These are phyloP conservation scores for Cercopithecus diana DNA, from an alignment of 2,797 vertebrate genomes.

Conservation along the genomic window DNA sequence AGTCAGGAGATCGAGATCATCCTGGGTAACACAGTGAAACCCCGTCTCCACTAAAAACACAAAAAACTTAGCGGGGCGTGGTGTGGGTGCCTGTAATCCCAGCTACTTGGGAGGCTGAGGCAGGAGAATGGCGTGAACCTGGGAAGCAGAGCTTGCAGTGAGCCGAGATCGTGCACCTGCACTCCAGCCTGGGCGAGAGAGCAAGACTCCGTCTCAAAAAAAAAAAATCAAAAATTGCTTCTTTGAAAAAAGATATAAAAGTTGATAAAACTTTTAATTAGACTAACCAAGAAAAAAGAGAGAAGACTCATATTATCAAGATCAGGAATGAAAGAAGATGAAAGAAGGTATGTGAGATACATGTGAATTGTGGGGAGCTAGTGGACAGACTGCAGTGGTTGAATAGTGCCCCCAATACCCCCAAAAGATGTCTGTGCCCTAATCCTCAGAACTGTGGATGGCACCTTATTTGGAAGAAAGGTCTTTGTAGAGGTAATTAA, in stretches of 20 bases:
- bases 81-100: no score
- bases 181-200: no score
- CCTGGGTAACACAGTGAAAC: no score
- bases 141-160: no score
- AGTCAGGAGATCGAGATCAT: no score
- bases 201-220: no score
- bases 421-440: not conserved
- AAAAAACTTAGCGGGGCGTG: no score
- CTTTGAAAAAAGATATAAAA: not conserved
- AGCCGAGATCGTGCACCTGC: no score
- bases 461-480: not conserved
- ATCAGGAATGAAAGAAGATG: not conserved
- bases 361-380: not conserved
- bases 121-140: no score
- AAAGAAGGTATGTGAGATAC: not conserved
- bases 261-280: not conserved
- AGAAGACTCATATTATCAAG: not conserved
- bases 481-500: not conserved
- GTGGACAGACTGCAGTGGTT: not conserved
- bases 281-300: not conserved
- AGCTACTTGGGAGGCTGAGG: no score
- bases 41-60: no score
- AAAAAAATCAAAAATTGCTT: not conserved
- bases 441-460: not conserved
- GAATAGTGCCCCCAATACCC: not conserved